Evolutionary conservation across 2,797 vertebrate species (phyloP), one percentile per base, ranked within the genome.

Genomic region (Ataeniobius toweri): DNA sequence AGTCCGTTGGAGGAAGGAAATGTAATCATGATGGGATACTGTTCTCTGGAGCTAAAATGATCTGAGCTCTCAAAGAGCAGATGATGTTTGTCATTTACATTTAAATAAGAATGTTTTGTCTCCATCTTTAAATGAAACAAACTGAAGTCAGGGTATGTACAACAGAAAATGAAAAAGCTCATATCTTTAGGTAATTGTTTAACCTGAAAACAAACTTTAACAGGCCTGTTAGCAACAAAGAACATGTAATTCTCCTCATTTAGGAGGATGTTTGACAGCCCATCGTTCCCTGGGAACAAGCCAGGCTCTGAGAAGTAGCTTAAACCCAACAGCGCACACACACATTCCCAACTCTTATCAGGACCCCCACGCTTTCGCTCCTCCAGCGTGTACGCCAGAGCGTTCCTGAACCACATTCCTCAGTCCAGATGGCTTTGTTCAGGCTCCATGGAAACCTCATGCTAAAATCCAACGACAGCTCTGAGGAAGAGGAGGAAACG

Each of bases 361-460:
- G 85, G 77, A 85, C 72, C 78, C 39, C 79, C 76, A 69, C 48
- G 13, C 86, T 78, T 82, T 78, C 82, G 85, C 86, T 82, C 74
- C 53, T 80, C 75, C 69, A 81, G 78, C 22, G 69, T 79, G 84
- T 74, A 83, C 73, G 67, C 61, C 82, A 81, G 82, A 91, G 79
- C 85, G 78, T 75, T 91, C 83, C 86, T 82, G 83, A 81, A 83
- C 79, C 85, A 81, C 94, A 95, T 95, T 95, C 94, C 94, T 93
- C 65, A 77, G 82, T 80, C 90, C 92, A 86, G 88, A 91, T 92
- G 90, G 87, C 92, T 95, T 95, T 96, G 93, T 95, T 94, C 90
- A 86, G 87, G 73, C 85, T 80, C 94, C 91, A 92, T 94, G 92
- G 94, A 89, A 93, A 95, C 94, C 70, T 89, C 89, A 67, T 88